Conservation (phyloP, 2,113 vertebrate species). For the Ammodytes dubius region DNA sequence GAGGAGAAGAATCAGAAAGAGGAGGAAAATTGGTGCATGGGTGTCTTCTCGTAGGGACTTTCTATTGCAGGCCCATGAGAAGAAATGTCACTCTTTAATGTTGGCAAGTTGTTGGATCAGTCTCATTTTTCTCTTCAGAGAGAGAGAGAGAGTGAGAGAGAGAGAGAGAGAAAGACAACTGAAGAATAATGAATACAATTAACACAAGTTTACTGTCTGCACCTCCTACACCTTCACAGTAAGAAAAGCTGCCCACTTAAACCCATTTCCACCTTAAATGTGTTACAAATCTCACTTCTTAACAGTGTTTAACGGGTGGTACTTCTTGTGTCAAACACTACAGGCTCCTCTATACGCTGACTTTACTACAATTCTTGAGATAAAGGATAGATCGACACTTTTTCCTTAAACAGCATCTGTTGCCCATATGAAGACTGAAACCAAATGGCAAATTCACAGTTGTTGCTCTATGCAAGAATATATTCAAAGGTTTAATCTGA, state of each 20-base stretch:
- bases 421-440: background rate
- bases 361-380: too few relatives aligned
- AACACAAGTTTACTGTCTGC: slow-evolving; percentile 44
- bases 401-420: background rate
- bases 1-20: slow-evolving; percentile 76
- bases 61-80: slow-evolving; percentile 87
- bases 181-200: slow-evolving; percentile 25
- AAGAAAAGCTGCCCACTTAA: slow-evolving; percentile 38
- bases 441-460: too few relatives aligned
- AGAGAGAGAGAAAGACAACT: slow-evolving; percentile 17
- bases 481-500: too few relatives aligned
- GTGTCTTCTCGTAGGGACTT: slow-evolving; percentile 85
- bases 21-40: slow-evolving; percentile 72
- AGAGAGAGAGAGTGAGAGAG: background rate
- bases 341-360: background rate
- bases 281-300: slow-evolving; percentile 42
- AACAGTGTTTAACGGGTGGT: background rate
- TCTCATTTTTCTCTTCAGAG: slow-evolving; percentile 49
- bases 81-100: slow-evolving; percentile 82
- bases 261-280: slow-evolving; percentile 22
- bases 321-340: background rate
- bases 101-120: slow-evolving; percentile 56
- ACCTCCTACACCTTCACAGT: slow-evolving; percentile 60
- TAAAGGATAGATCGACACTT: background rate
- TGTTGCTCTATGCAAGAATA: too few relatives aligned